These are phyloP conservation scores for Exaiptasia diaphana DNA, from an alignment of 64 coral and sea anemone genomes.

Conservation along the genomic window DNA sequence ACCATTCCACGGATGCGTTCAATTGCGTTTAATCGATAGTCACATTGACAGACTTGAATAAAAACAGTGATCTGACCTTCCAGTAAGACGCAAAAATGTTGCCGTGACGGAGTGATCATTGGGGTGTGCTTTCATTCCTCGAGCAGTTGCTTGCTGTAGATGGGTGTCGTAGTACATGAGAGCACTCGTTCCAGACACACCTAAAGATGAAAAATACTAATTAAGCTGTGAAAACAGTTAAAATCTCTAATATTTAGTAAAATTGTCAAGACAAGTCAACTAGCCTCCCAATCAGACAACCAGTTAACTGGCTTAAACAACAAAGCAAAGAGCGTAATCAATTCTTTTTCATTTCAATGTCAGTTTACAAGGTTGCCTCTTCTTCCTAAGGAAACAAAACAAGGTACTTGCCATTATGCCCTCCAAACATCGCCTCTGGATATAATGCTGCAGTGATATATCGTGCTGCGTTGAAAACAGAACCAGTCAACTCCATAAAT, in stretches of 20 bases:
- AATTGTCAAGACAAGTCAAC: not conserved
- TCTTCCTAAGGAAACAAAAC: no score
- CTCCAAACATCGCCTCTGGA: no score
- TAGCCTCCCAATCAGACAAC: not conserved
- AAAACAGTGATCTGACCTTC: constrained; percentile 33
- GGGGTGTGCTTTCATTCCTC: constrained; percentile 57
- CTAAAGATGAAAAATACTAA: not conserved
- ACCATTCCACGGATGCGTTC: constrained; percentile 10
- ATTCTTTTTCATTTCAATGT: no score
- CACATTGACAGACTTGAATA: constrained; percentile 42
- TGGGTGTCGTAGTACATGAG: constrained; percentile 61
- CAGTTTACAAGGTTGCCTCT: no score
- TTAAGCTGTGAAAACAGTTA: not conserved
- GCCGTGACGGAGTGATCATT: constrained; percentile 34
- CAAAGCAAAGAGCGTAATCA: not conserved
- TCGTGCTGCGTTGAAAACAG: no score
- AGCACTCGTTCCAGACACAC: constrained; percentile 29
- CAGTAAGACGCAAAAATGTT: not conserved
- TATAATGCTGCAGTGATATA: no score
- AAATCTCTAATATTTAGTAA: no score
- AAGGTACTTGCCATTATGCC: no score
- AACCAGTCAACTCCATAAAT: no score
- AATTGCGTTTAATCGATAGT: constrained; percentile 65
- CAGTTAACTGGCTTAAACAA: not conserved
- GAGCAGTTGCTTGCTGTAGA: constrained; percentile 52